Base-by-base conservation (phyloP, 1,140 invertebrate species). In the Heterodera carotae region DNA sequence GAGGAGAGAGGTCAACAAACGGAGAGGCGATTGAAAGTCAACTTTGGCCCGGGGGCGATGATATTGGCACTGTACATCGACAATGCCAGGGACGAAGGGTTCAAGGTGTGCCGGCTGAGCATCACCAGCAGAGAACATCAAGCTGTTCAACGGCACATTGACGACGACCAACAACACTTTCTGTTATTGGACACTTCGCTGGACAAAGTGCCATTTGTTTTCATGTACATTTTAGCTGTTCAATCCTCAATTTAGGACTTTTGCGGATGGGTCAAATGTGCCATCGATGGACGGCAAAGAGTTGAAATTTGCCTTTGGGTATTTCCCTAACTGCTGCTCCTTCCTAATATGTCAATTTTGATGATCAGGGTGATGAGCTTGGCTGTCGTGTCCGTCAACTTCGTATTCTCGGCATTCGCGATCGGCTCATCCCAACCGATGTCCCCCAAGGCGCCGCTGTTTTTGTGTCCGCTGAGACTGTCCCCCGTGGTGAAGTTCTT, bases 201-300 rank as follows among this genome's bases (percentile, higher is more conserved):
- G 27, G 76, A 76, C 59, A 31, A 25, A 22, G 76, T 76, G n/a
- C n/a, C n/a, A n/a, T n/a, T 25, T 59, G 76, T 70, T 8, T 66
- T 68, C 39, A n/a, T 0, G n/a, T n/a, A 91, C 90, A 22, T 89
- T 92, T n/a, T n/a, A n/a, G 18, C 88, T 18, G 39, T 22, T 56
- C 5, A 56, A 18, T 22, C 12, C 48, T 56, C 73, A 91, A 90
- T 81, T 76, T 84, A 79, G 83, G 91, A 90, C 89, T 93, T 91
- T 83, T 91, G 92, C 80, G 92, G 94, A 29, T 97, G 95, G 95
- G 90, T 96, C 18, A 93, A 92, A 84, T 94, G 93, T 83, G 91
- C 92, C 10, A 90, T 96, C 53, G 90, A 90, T 59, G 92, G 93
- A 88, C 89, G 88, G 84, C 69, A 76, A 48, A 75, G 76, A 33